Evolutionary conservation across 2,113 vertebrate genomes (phyloP).

Genomic region (Vidua macroura): DNA sequence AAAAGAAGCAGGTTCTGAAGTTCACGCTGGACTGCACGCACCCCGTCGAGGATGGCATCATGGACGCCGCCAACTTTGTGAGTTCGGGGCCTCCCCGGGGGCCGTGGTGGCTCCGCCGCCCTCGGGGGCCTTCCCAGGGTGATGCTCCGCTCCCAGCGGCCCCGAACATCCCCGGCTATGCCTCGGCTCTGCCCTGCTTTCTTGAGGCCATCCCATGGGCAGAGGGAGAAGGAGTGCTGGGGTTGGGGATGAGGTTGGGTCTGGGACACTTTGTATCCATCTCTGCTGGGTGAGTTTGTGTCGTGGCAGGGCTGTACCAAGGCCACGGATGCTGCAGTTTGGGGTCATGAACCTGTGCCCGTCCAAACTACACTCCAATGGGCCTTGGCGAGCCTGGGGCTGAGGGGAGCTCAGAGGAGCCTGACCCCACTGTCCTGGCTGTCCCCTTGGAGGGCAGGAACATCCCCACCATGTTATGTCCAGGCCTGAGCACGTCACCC

Average conservation of each 20-base stretch:
- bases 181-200: neutral
- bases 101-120: neutral
- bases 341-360: rapidly evolving
- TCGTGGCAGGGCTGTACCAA: rapidly evolving
- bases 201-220: too few relatives aligned
- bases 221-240: neutral
- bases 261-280: neutral
- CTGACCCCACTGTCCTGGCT: rapidly evolving
- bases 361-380: rapidly evolving
- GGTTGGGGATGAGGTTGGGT: neutral
- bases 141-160: neutral
- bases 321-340: neutral
- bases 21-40: slow-evolving; percentile 98
- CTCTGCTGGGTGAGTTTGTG: rapidly evolving
- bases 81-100: slow-evolving; percentile 51
- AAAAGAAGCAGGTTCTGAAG: slow-evolving; percentile 95
- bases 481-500: neutral
- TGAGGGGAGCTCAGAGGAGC: neutral
- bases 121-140: neutral
- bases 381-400: neutral
- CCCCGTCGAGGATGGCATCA: slow-evolving; percentile 98
- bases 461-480: rapidly evolving
- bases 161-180: neutral
- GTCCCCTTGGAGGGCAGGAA: rapidly evolving
- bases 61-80: slow-evolving; percentile 98